phyloP scores from a whole-genome alignment of 2,113 vertebrate genomes.

The Alligator sinensis region DNA sequence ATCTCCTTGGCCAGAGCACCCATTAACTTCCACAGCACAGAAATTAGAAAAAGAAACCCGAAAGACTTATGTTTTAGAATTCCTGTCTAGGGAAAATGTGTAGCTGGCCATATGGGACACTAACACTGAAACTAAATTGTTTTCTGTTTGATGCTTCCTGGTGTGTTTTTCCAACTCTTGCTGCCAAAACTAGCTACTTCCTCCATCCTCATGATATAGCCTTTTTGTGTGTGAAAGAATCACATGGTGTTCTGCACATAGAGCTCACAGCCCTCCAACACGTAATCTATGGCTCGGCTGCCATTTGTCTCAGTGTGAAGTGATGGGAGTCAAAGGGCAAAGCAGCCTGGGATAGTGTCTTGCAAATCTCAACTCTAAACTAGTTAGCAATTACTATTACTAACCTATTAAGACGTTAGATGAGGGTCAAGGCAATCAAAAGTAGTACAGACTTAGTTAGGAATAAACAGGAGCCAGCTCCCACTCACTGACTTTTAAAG shows the following conservation, averaged over 20 bases:
- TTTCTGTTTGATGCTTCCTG: background rate
- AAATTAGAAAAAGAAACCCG: background rate
- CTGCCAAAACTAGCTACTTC: background rate
- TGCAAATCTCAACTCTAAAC: background rate
- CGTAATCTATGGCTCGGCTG: background rate
- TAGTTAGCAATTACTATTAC: background rate
- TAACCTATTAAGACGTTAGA: background rate
- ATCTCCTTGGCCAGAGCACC: background rate
- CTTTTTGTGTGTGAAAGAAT: background rate
- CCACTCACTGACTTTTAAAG: background rate
- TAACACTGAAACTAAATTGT: background rate
- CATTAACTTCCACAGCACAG: background rate
- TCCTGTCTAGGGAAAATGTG: background rate
- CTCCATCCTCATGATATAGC: background rate
- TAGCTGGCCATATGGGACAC: background rate
- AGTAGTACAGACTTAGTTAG: background rate
- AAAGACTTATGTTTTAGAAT: background rate
- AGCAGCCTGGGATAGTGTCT: background rate
- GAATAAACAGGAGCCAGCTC: background rate
- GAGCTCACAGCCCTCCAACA: background rate
- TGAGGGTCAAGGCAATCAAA: background rate
- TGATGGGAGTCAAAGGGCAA: background rate
- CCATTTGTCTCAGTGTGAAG: background rate
- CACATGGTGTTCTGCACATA: rapidly evolving
- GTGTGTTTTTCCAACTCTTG: background rate